Evolutionary conservation across 2,888 invertebrate species (phyloP).

Genomic region (Acronicta aceris): DNA sequence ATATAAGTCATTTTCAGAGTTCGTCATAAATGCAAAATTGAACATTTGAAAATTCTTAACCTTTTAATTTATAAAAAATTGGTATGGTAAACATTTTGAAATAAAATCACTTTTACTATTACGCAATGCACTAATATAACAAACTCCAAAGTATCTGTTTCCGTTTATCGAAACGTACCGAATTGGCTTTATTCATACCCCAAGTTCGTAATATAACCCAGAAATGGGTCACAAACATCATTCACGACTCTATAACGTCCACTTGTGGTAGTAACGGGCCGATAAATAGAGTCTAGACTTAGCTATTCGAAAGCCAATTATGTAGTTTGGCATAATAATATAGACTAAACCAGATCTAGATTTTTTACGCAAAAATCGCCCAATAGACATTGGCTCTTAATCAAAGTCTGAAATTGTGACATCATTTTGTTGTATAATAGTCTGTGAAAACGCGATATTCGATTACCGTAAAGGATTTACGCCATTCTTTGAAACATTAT

Average conservation of each 20-base stretch:
- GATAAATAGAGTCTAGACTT: constrained; percentile 57
- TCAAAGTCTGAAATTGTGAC: constrained; percentile 39
- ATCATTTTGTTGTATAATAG: constrained; percentile 44
- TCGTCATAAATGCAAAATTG: no score
- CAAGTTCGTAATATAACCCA: constrained; percentile 29
- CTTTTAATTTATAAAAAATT: no score
- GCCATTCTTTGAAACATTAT: neutral
- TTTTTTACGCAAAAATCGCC: constrained; percentile 43
- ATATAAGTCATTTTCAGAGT: no score
- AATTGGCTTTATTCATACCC: constrained; percentile 13
- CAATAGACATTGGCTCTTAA: constrained; percentile 49
- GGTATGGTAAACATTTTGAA: no score
- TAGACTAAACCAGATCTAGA: constrained; percentile 37
- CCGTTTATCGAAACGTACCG: constrained; percentile 1
- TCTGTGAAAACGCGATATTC: constrained; percentile 24
- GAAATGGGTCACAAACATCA: constrained; percentile 51
- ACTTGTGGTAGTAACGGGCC: constrained; percentile 40
- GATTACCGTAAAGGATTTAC: neutral
- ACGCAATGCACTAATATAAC: constrained; percentile 1
- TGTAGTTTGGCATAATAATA: constrained; percentile 54
- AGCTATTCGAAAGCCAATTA: constrained; percentile 49
- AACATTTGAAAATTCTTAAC: no score
- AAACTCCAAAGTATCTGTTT: constrained; percentile 4
- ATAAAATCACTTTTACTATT: neutral
- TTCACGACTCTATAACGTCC: constrained; percentile 39